phyloP scores from a whole-genome alignment of 1,140 invertebrate species.

The Leucophenga varia region DNA sequence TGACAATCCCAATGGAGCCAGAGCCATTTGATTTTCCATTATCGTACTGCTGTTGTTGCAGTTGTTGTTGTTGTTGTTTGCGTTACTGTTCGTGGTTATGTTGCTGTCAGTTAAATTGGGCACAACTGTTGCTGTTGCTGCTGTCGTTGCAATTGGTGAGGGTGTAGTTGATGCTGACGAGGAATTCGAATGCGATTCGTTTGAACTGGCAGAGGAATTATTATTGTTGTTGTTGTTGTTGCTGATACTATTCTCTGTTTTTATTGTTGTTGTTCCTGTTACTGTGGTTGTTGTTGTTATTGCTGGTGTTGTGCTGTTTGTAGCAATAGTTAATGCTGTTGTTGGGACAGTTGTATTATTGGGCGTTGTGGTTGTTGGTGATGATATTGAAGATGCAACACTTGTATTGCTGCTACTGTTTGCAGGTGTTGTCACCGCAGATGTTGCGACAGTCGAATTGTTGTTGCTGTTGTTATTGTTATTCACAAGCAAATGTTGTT shows the following conservation, averaged over 20 bases:
- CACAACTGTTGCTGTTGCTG: slow-evolving; percentile 8
- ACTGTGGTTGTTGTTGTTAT: slow-evolving; percentile 12
- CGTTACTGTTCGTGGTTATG: slow-evolving; percentile 3
- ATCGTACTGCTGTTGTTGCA: slow-evolving; percentile 24
- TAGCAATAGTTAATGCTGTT: slow-evolving; percentile 20
- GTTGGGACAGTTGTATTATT: slow-evolving; percentile 14
- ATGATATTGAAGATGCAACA: slow-evolving; percentile 8
- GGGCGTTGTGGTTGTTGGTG: slow-evolving; percentile 19
- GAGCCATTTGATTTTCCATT: slow-evolving; percentile 56
- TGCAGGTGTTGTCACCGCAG: neutral
- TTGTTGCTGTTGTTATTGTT: slow-evolving; percentile 10
- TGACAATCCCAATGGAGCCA: slow-evolving; percentile 59
- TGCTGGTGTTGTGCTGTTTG: too few species aligned
- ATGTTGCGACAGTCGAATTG: neutral
- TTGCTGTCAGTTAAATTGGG: neutral
- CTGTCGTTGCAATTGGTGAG: slow-evolving; percentile 39
- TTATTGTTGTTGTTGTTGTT: slow-evolving; percentile 25
- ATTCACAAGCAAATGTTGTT: slow-evolving; percentile 7
- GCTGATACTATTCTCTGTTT: too few species aligned
- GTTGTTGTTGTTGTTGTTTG: slow-evolving; percentile 25
- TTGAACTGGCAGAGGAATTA: slow-evolving; percentile 31
- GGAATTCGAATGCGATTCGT: slow-evolving; percentile 40
- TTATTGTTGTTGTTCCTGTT: slow-evolving; percentile 12
- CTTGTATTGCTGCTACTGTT: slow-evolving; percentile 17
- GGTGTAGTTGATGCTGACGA: slow-evolving; percentile 48